Conservation (phyloP, 2,797 vertebrate species). For the Tragopan temminckii region DNA sequence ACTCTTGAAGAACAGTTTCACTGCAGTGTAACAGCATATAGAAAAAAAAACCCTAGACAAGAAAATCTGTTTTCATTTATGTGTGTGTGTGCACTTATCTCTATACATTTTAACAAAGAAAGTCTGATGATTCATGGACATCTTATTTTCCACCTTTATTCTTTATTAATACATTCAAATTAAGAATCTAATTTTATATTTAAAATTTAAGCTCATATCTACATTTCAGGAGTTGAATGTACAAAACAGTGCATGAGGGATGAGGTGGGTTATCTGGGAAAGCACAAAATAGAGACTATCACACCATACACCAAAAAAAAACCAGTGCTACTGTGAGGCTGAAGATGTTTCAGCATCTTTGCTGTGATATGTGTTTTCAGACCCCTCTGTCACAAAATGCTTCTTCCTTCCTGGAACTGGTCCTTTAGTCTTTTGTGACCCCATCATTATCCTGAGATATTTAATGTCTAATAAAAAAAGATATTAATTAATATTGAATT, state of each 20-base stretch:
- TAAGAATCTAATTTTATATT: background rate
- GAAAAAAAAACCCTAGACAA: slow-evolving; percentile 12
- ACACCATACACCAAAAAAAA: background rate
- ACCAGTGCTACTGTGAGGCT: background rate
- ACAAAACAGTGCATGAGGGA: background rate
- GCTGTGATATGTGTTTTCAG: background rate
- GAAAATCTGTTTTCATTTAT: slow-evolving; percentile 4
- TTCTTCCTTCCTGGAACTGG: background rate
- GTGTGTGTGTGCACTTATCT: background rate
- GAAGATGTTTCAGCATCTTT: background rate
- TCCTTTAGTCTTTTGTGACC: slow-evolving; percentile 10
- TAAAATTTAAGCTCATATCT: background rate
- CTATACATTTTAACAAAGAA: background rate
- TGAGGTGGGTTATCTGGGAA: background rate
- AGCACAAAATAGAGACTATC: background rate
- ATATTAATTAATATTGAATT: slow-evolving; percentile 19
- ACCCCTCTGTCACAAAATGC: background rate
- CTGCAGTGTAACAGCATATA: background rate
- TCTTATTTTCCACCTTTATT: background rate
- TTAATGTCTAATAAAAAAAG: slow-evolving; percentile 27
- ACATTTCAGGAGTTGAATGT: background rate
- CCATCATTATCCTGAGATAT: background rate
- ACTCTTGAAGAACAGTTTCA: background rate
- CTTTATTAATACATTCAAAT: background rate
- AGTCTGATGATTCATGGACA: background rate